Evolutionary conservation across 2,888 invertebrate species (phyloP).

Genomic region (Acheta domesticus): DNA sequence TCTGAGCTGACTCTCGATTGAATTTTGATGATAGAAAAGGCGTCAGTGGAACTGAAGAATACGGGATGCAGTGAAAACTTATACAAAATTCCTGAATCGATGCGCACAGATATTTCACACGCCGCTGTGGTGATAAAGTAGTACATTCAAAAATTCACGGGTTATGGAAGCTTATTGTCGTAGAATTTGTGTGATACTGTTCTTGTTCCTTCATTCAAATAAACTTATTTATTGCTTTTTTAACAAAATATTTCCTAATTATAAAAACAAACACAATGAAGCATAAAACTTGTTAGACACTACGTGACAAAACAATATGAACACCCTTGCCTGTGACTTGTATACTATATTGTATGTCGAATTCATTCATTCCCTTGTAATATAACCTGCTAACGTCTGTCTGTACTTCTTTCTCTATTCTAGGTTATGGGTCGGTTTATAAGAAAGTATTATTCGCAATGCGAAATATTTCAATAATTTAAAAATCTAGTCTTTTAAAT

Average conservation of each 20-base stretch:
- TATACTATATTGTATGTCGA: background rate
- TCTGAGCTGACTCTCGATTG: background rate
- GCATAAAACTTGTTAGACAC: no score
- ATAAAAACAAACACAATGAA: background rate
- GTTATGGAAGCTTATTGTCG: background rate
- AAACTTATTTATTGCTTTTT: constrained; percentile 4
- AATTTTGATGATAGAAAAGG: no score
- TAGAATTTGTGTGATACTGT: background rate
- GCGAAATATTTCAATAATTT: background rate
- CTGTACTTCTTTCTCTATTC: background rate
- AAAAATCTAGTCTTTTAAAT: background rate
- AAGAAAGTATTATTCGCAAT: background rate
- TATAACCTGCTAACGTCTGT: background rate
- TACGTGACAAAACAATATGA: no score
- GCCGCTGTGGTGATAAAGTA: background rate
- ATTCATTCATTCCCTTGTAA: background rate
- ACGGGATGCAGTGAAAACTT: no score
- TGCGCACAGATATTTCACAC: constrained; percentile 18
- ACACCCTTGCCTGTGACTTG: no score
- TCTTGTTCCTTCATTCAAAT: background rate
- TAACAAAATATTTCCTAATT: background rate
- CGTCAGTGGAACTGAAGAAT: no score
- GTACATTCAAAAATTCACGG: background rate
- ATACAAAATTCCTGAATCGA: background rate
- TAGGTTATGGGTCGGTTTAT: background rate